Evolutionary conservation across 1,140 invertebrate genomes (phyloP), one percentile per base, ranked within the genome.

Genomic region (Lepidurus packardi): DNA sequence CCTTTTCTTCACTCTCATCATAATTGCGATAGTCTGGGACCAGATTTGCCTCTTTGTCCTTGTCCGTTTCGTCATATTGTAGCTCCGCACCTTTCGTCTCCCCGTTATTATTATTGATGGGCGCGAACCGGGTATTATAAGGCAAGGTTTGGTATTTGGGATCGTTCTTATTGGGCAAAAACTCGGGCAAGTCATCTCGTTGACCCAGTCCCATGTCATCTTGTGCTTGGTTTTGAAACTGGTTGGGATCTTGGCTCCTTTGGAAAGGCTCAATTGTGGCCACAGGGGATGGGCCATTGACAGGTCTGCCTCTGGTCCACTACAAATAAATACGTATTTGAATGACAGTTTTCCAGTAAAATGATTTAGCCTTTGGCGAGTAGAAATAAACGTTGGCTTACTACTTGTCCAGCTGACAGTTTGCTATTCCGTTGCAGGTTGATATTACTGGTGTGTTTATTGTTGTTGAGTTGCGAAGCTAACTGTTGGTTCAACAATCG

Each of bases 131-230:
- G 8, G 92, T 93, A 81, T 94, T 94, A 84, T 94, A 94, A 74
- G 94, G 94, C 83, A 96, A 87, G 24, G 94, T 95, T 86, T 97
- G 94, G 87, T 96, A 96, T 85, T 96, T 96, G 0, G 94, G 93
- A 85, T 97, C 94, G 75, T 92, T 92, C 85, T 96, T 96, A 81
- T 90, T 92, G n/a, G 90, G 86, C 4, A 83, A 83, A 81, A 89
- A 88, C 79, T 84, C 82, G 24, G 81, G 79, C 11, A 83, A 65
- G 78, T 83, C 83, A 34, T 83, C 82, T 5, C 73, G 75, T 53
- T 78, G 47, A 34, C 53, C 79, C 24, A 34, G 9, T 11, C 53
- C 75, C 11, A 80, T 77, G 34, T 78, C 73, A 42, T 81, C 73
- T 44, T 83, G 81, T 11, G 82, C 80, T 79, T 83, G 83, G 16